Evolutionary conservation across 2,113 vertebrate species (phyloP).

Genomic region (human): GRCh38 chr20:6599001-6599500

Average conservation of each 20-base stretch:
- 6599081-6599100: no score
- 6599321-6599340: constrained; percentile 32
- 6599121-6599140: not conserved
- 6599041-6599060: no score
- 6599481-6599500: not conserved
- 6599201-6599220: not conserved
- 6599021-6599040: no score
- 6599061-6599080: no score
- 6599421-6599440: not conserved
- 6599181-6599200: not conserved
- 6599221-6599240: not conserved
- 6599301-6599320: not conserved
- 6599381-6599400: not conserved
- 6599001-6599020: no score
- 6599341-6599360: not conserved
- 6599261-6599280: not conserved
- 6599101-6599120: not conserved
- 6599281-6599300: not conserved
- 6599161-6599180: not conserved
- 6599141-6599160: not conserved
- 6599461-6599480: not conserved
- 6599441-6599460: not conserved
- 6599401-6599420: not conserved
- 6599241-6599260: not conserved
- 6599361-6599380: not conserved